Percentiles rank a stretch among this genome's conserved stretches.
Evolutionary conservation across 2,113 vertebrate species (phyloP).

Genomic region (Phalacrocorax carbo): DNA sequence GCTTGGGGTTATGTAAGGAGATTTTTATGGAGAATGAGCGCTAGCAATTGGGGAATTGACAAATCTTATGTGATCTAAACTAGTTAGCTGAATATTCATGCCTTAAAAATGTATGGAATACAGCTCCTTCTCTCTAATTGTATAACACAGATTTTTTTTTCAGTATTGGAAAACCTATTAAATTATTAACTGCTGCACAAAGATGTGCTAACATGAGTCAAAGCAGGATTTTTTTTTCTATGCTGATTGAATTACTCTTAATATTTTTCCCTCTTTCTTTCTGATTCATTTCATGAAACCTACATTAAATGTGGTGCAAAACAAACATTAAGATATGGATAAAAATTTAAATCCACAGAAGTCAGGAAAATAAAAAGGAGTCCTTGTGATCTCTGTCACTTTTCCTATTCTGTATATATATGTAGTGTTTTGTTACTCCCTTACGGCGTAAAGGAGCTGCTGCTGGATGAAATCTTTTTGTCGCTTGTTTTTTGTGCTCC

Average conservation of each 20-base stretch:
- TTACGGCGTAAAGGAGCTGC: background rate
- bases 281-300: background rate
- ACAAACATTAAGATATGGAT: background rate
- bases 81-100: background rate
- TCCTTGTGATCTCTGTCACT: background rate
- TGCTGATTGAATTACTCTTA: background rate
- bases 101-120: background rate
- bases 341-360: background rate
- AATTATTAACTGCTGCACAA: background rate
- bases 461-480: background rate
- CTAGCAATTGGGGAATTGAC: background rate
- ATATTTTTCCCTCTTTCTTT: background rate
- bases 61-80: slow-evolving; percentile 15
- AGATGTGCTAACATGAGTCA: background rate
- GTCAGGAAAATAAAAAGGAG: background rate
- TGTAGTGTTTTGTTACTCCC: background rate
- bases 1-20: slow-evolving; percentile 22
- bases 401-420: background rate
- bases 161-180: background rate
- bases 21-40: background rate
- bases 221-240: background rate
- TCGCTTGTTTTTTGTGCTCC: background rate
- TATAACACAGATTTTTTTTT: background rate
- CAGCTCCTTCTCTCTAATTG: background rate
- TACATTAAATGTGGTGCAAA: background rate